phyloP scores from a whole-genome alignment of 2,888 invertebrate species.

The Drosophila ochracea region DNA sequence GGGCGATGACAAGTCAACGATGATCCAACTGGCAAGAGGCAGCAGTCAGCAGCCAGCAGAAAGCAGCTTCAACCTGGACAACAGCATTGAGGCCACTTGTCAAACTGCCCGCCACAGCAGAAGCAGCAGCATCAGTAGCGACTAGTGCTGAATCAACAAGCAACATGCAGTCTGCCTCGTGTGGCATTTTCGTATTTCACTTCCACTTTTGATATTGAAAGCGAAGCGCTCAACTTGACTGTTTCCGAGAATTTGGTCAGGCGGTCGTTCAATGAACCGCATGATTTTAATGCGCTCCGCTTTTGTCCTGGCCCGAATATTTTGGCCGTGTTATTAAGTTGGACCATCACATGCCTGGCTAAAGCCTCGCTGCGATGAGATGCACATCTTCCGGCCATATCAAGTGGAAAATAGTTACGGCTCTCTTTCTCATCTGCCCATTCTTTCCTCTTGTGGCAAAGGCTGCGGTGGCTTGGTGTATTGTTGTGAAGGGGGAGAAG shows the following conservation, averaged over 20 bases:
- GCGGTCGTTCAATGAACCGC: slow-evolving; percentile 70
- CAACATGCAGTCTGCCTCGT: slow-evolving; percentile 29
- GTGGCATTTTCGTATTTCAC: slow-evolving; percentile 37
- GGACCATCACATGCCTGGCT: slow-evolving; percentile 21
- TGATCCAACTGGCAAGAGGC: slow-evolving; percentile 9
- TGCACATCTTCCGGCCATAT: slow-evolving; percentile 65
- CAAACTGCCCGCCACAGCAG: slow-evolving; percentile 52
- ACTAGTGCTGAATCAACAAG: slow-evolving; percentile 53
- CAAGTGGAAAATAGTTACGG: slow-evolving; percentile 48
- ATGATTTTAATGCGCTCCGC: slow-evolving; percentile 72
- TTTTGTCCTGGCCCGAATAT: slow-evolving; percentile 36
- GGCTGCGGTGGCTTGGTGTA: not conserved
- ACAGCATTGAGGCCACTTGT: slow-evolving; percentile 70
- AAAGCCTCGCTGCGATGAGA: slow-evolving; percentile 43
- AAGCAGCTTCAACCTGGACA: slow-evolving; percentile 51
- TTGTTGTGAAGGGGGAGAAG: not conserved
- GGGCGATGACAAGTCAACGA: slow-evolving; percentile 23
- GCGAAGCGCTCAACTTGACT: slow-evolving; percentile 43
- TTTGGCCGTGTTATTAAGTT: slow-evolving; percentile 68
- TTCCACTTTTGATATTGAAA: slow-evolving; percentile 75
- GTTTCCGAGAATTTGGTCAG: slow-evolving; percentile 55
- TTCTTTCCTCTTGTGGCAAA: slow-evolving; percentile 11
- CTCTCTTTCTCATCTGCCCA: slow-evolving; percentile 3
- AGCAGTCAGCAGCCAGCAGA: slow-evolving; percentile 7
- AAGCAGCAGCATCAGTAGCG: slow-evolving; percentile 13